phyloP scores from a whole-genome alignment of 1,140 invertebrate species.

The Geopemphigus sp. region DNA sequence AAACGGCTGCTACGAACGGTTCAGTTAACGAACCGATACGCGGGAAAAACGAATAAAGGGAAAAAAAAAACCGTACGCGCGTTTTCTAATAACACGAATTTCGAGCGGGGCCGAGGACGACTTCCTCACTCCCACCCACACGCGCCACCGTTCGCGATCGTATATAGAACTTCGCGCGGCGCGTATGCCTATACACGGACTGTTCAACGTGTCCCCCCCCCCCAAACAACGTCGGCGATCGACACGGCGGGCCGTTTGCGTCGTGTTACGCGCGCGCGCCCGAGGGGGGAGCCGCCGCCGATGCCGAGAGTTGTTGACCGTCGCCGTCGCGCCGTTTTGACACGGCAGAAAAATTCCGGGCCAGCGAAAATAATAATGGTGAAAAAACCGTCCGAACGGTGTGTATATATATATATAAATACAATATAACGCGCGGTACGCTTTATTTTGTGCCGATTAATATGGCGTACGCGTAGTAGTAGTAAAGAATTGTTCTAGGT shows the following conservation, averaged over 20 bases:
- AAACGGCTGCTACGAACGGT: too few species aligned
- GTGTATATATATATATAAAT: too few species aligned
- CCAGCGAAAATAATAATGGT: neutral
- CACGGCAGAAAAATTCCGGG: neutral
- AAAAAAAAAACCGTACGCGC: too few species aligned
- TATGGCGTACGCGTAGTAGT: too few species aligned
- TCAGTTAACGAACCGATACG: too few species aligned
- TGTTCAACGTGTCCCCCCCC: neutral
- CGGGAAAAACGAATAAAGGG: neutral
- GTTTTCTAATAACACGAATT: neutral
- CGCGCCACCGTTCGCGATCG: neutral
- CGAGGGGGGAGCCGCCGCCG: neutral
- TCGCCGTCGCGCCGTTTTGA: conserved; percentile 24
- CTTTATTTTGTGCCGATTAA: too few species aligned
- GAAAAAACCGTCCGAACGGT: too few species aligned
- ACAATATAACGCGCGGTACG: too few species aligned
- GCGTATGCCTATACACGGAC: neutral
- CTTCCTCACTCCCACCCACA: neutral
- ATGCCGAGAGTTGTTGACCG: conserved; percentile 21
- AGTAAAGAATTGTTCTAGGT: too few species aligned
- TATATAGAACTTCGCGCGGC: neutral
- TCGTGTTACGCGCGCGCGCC: neutral
- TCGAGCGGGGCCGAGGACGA: conserved; percentile 6
- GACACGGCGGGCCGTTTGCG: too few species aligned
- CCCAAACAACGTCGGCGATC: neutral